A percentile compares a stretch with the other conserved stretches of the same genome.
phyloP scores from a whole-genome alignment of 2,888 invertebrate species.

The Synergus umbraculus region DNA sequence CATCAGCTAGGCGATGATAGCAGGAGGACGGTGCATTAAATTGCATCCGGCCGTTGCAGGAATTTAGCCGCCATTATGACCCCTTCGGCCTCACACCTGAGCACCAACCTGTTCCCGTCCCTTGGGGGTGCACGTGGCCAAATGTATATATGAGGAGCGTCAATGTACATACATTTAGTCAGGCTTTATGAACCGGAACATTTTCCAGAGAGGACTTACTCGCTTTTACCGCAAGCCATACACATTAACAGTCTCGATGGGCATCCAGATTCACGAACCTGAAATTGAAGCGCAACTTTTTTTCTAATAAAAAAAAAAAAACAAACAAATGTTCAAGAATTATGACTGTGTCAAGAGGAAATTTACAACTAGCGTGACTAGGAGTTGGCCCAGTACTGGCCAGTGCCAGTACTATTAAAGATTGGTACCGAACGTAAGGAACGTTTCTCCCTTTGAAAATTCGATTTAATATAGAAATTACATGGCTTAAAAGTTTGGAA shows the following conservation, averaged over 20 bases:
- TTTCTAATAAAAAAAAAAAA: background rate
- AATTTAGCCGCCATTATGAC: constrained; percentile 71
- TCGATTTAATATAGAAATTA: background rate
- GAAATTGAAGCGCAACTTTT: background rate
- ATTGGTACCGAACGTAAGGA: background rate
- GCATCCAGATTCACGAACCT: constrained; percentile 28
- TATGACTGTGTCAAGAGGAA: background rate
- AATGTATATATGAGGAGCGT: constrained; percentile 13
- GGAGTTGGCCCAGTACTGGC: no score
- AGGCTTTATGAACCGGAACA: constrained; percentile 35
- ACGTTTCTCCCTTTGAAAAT: background rate
- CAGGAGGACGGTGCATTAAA: constrained; percentile 74
- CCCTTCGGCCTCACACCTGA: constrained; percentile 53
- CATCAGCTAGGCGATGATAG: constrained; percentile 75
- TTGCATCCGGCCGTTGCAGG: constrained; percentile 74
- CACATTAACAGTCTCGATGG: constrained; percentile 21
- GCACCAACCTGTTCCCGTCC: constrained; percentile 44
- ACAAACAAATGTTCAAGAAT: background rate
- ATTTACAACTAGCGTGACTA: no score
- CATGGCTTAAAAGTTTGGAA: background rate
- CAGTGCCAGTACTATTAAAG: no score
- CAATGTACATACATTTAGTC: constrained; percentile 39
- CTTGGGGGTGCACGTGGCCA: background rate
- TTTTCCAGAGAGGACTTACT: constrained; percentile 20
- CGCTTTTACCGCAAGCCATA: constrained; percentile 23